These are phyloP conservation scores for Urocitellus parryii DNA, from an alignment of 2,113 vertebrate genomes.

Conservation along the genomic window DNA sequence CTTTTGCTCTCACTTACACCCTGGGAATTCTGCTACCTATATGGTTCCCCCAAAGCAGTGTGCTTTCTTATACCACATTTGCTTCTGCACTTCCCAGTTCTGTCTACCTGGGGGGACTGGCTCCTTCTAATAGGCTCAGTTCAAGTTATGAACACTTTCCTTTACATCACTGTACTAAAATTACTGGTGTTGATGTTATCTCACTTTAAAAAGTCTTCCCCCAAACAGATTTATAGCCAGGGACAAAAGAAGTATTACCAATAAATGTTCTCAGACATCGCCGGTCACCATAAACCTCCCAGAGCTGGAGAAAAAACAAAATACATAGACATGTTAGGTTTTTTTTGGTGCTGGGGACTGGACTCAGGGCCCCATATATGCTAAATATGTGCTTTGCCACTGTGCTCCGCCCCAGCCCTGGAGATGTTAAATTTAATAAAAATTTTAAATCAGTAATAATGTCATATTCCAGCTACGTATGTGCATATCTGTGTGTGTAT, in stretches of 20 bases:
- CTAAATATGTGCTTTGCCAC: background rate
- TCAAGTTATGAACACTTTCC: background rate
- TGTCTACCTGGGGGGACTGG: background rate
- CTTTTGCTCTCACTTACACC: background rate
- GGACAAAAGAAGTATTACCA: conserved; percentile 88
- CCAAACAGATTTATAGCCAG: conserved; percentile 55
- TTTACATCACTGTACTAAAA: background rate
- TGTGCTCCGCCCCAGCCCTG: background rate
- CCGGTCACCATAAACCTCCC: conserved; percentile 98
- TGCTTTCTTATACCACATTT: background rate
- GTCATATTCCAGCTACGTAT: background rate
- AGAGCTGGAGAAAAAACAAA: conserved; percentile 87
- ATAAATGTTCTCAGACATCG: conserved; percentile 97
- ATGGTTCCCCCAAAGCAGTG: background rate
- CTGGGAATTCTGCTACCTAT: background rate
- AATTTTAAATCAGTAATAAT: background rate
- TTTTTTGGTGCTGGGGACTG: background rate
- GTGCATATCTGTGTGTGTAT: background rate
- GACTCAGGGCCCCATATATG: background rate
- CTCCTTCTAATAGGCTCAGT: background rate
- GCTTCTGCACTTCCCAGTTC: background rate
- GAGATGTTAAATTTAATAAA: conserved; percentile 34
- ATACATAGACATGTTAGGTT: background rate
- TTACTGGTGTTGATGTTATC: background rate
- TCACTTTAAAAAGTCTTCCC: conserved; percentile 48